Conservation (phyloP, 2,888 invertebrate genomes). For the Drosophila quinaria region DNA sequence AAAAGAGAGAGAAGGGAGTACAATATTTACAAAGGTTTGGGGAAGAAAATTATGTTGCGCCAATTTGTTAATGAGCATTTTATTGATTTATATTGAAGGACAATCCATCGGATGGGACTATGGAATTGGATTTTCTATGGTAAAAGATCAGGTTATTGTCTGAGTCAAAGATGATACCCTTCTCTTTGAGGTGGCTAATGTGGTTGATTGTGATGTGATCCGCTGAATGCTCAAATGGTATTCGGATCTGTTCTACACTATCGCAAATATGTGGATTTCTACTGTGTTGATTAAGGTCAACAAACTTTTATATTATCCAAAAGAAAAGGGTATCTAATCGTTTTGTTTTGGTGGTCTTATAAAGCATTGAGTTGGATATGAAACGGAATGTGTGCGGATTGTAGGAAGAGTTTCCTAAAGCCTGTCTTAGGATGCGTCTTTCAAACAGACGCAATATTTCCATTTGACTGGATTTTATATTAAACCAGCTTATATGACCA, state of each 20-base stretch:
- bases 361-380: not conserved
- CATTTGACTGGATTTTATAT: constrained; percentile 3
- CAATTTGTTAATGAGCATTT: not conserved
- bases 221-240: not conserved
- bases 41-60: not conserved
- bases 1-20: not conserved
- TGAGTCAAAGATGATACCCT: not conserved
- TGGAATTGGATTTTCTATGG: constrained; percentile 1
- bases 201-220: not conserved
- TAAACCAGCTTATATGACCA: constrained; percentile 11
- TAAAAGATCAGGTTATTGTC: constrained; percentile 7
- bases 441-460: constrained; percentile 1
- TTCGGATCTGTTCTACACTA: not conserved
- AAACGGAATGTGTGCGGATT: not conserved
- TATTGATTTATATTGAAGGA: not conserved
- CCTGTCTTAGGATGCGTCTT: constrained; percentile 1
- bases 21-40: not conserved
- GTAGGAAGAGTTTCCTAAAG: not conserved
- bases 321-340: constrained; percentile 2
- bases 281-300: not conserved
- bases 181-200: not conserved
- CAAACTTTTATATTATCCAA: constrained; percentile 6
- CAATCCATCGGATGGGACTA: not conserved
- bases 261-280: not conserved
- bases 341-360: constrained; percentile 1